Base-by-base conservation (phyloP, 64 coral and sea anemone species). In the Stichodactyla mertensii region DNA sequence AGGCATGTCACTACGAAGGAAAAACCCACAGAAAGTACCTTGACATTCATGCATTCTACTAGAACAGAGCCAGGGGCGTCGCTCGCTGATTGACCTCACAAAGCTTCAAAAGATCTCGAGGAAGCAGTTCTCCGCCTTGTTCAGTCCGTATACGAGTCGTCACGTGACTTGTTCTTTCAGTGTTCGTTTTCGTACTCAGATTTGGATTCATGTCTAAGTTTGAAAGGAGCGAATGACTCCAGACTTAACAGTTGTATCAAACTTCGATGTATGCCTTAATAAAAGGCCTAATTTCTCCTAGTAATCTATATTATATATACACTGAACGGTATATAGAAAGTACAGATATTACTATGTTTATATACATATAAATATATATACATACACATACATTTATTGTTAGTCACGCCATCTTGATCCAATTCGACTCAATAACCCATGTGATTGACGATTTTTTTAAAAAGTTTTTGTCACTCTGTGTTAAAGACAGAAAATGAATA, bases 401-500 rank as follows among this genome's bases (percentile, higher is more conserved):
- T 74, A 23, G 69, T 74, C 69, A 74, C 69, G 69, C n/a, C 24
- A 74, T 74, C 26, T 74, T 31, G 69, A 74, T 27, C 69, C 24
- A 31, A 66, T 74, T 74, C 16, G 23, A 74, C 69, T 31, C 24
- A 11, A 74, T 69, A 22, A 74, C 27, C 69, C 24, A 4, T 74
- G 69, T 10, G 1, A 70, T 74, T 74, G 8, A 23, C 62, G 24
- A 74, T 74, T 26, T 74, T 45, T 45, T 3, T 3, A 1, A 45
- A 45, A 45, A 45, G 36, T 45, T 66, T 66, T 22, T 66, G 62
- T 55, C 57, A 70, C 78, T 90, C 86, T 7, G 79, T 56, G 55
- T 78, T 78, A 77, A 90, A 97, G 16, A 87, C 77, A 90, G 66
- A 58, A 86, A 93, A 87, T 52, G 53, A 55, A 28, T 93, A 93